Evolutionary conservation across 1,140 invertebrate genomes (phyloP), one percentile per base, ranked within the genome.

Genomic region (Arctopsyche grandis): DNA sequence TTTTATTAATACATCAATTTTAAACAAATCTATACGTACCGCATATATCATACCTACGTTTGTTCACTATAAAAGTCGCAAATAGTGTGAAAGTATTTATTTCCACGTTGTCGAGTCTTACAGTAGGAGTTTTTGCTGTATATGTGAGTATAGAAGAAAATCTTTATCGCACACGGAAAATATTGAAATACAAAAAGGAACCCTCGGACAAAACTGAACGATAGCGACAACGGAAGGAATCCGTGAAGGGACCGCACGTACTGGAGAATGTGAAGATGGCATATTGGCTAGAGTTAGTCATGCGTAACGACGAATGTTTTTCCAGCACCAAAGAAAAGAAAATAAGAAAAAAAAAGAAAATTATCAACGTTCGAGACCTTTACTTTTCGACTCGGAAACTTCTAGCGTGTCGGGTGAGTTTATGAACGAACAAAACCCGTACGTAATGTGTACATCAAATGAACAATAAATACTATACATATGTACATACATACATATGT

Each of bases 251-350:
- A 66, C 14, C 69, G 43, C 38, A 22, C 38, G 44, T 19, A 71
- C 7, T 48, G 16, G 10, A 66, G 60, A 26, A 66, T 21, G n/a
- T 21, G 44, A 44, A 69, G 69, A 71, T 71, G 44, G 16, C 44
- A 44, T 71, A 71, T 71, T 71, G 69, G 69, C 69, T 38, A 0
- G 19, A n/a, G 44, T n/a, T 24, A 38, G 44, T 71, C 69, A 71
- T 71, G 69, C 69, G 69, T 71, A 16, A 71, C 69, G 44, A 29
- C 69, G 44, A 71, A 71, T 71, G 69, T 71, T 71, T 71, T 71
- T 71, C 38, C 69, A 38, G 24, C 21, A 66, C 63, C 22, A 52
- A 52, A 52, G 48, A 16, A 52, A 52, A 3, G 10, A 16, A 52
- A 52, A 52, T 1, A 12, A 52, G 44, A 46, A 46, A 46, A 52